Evolutionary conservation across 2,888 invertebrate genomes (phyloP), one percentile per base, ranked within the genome.

Genomic region (Diarsia rubi): DNA sequence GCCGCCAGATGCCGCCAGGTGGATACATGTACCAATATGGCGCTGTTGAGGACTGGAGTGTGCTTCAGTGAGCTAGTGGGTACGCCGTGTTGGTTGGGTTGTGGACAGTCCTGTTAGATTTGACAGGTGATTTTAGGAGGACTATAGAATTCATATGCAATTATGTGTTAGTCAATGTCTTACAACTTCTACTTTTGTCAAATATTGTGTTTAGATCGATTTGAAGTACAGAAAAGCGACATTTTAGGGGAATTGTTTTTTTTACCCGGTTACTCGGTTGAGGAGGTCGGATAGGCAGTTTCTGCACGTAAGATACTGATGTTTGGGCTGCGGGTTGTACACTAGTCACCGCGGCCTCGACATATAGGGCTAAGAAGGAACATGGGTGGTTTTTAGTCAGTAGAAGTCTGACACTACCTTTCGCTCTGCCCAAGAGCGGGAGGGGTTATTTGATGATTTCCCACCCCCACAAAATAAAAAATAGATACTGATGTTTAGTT

Each of bases 11-110:
- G 57, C 74, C 63, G 65, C 65, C 70, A 80, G 52, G 21, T 75
- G 64, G 62, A 57, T 64, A 79, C 71, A 66, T 80, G 72, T 82
- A 59, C 11, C 73, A 69, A 80, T 74, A 66, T n/a, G 24, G n/a
- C 42, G 24, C 69, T 47, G 45, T 49, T 2, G 57, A 79, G 54
- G 49, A 63, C 47, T 79, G 42, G 52, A 79, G 52, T 2, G 9
- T n/a, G 45, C 79, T 72, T 42, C 69, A 79, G 65, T n/a, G 24
- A 12, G 11, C 63, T 72, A 47, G 70, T 69, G 42, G 24, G 37
- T 31, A 24, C n/a, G 42, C 49, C 21, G 62, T 31, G 19, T 52
- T 37, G 24, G 37, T 11, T 0, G 21, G 21, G 45, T 52, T 52
- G 65, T 54, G 69, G 73, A 73, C 37, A 42, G 60, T 42, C 44